Base-by-base conservation (phyloP, 2,797 vertebrate genomes). In the Austrolebias charrua region DNA sequence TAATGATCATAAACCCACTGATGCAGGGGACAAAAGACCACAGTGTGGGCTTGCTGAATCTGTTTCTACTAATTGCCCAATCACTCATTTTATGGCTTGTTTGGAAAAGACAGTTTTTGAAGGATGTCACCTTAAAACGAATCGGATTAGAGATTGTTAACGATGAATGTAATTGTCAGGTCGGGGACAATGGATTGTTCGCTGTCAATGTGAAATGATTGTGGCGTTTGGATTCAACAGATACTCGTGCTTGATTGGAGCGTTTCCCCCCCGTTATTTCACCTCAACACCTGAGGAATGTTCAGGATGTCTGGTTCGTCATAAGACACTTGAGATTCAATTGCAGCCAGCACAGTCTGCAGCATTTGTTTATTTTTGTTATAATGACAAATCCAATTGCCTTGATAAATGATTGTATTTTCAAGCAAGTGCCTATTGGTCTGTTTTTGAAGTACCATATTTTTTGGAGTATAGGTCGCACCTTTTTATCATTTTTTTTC, bases 61-160 rank as follows among this genome's bases (percentile, higher is more conserved):
- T 80, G 66, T 79, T 82, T 68, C 81, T 75, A 47, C 71, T 90
- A 92, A 91, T 91, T 90, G 88, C 76, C 82, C 83, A 82, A 79
- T 87, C 76, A 68, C 79, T 80, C 50, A 63, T 71, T 82, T 76
- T 33, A 24, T 52, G 28, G 56, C 61, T 59, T 70, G 71, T 82
- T 71, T 73, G 54, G 63, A 72, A n/a, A 54, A 54, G 63, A 71
- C 48, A 6, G 16, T 60, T 77, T 61, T 68, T 55, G 11, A 76
- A 71, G 77, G 71, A 81, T 60, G 64, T 60, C 28, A 45, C 49
- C 70, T n/a, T 64, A 67, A 56, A 80, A 82, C 14, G 38, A 16
- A 56, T 71, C 58, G 76, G 69, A 83, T 88, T 78, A 79, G 57
- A 78, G 47, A 46, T 49, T 55, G 50, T 81, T 75, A 71, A 60